These are phyloP conservation scores for Mus spretus DNA, from an alignment of 2,797 vertebrate species.

Conservation along the genomic window DNA sequence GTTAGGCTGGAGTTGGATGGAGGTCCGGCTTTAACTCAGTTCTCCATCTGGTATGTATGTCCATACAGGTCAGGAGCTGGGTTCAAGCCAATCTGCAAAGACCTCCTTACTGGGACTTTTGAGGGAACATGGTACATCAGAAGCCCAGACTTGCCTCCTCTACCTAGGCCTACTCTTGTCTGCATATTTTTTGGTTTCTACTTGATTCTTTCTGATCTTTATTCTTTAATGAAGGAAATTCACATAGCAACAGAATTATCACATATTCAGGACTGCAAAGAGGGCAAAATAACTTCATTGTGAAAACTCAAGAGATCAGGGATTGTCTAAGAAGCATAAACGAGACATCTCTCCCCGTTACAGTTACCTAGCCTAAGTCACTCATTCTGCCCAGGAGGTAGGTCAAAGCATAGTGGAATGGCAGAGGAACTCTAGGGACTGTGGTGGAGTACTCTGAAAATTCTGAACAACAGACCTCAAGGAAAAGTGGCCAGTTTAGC, in stretches of 20 bases:
- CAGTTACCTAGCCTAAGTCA: not conserved
- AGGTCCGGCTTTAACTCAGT: slow-evolving; percentile 31
- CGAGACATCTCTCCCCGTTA: not conserved
- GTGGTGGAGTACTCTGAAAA: not conserved
- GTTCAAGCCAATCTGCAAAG: slow-evolving; percentile 8
- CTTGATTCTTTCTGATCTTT: too few relatives aligned
- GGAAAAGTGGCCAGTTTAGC: not conserved
- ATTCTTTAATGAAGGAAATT: too few relatives aligned
- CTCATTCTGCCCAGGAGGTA: not conserved
- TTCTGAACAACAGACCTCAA: not conserved
- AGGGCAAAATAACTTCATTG: not conserved
- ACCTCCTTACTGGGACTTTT: not conserved
- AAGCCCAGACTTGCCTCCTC: not conserved
- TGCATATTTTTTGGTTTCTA: too few relatives aligned
- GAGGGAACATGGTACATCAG: not conserved
- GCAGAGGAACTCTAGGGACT: not conserved
- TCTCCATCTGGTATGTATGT: slow-evolving; percentile 8
- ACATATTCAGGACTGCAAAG: too few relatives aligned
- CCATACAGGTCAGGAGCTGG: not conserved
- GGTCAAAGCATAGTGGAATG: not conserved
- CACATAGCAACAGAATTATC: too few relatives aligned
- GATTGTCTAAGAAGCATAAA: slow-evolving; percentile 16
- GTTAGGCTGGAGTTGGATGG: not conserved
- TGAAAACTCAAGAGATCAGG: not conserved
- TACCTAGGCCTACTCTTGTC: not conserved